These are phyloP conservation scores for Octodonta nipae DNA, from an alignment of 2,888 invertebrate species.

Conservation along the genomic window DNA sequence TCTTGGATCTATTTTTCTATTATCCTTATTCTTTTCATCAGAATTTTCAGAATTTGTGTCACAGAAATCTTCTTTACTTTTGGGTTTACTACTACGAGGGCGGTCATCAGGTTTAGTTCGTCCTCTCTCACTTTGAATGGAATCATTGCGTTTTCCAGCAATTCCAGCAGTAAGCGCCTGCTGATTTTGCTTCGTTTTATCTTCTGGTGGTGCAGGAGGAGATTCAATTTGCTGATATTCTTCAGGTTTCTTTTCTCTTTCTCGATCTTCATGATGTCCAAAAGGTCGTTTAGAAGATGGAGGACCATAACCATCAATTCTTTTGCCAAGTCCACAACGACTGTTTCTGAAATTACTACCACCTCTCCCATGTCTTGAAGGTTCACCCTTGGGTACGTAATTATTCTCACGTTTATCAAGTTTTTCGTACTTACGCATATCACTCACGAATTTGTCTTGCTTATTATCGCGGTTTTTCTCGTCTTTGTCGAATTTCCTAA, in stretches of 20 bases:
- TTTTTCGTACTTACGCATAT: slow-evolving; percentile 27
- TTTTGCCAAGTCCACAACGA: slow-evolving; percentile 41
- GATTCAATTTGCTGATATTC: slow-evolving; percentile 7
- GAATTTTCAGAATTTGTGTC: slow-evolving; percentile 77
- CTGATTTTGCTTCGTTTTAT: slow-evolving; percentile 54
- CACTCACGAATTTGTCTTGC: slow-evolving; percentile 18
- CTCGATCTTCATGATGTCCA: slow-evolving; percentile 34
- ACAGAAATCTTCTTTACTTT: slow-evolving; percentile 37
- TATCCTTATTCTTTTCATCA: slow-evolving; percentile 40
- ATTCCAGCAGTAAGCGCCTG: slow-evolving; percentile 56
- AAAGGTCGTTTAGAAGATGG: slow-evolving; percentile 69
- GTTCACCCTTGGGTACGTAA: slow-evolving; percentile 77
- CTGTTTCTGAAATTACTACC: slow-evolving; percentile 23
- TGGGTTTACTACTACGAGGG: slow-evolving; percentile 15
- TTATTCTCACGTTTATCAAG: slow-evolving; percentile 32
- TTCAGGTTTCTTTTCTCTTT: slow-evolving; percentile 24
- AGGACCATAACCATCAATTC: slow-evolving; percentile 67
- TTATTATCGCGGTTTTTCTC: slow-evolving; percentile 20
- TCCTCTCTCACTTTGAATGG: slow-evolving; percentile 23
- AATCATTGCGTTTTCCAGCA: slow-evolving; percentile 21
- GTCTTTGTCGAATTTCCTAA: slow-evolving; percentile 18
- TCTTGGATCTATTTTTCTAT: slow-evolving; percentile 15
- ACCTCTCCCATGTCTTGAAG: slow-evolving; percentile 73
- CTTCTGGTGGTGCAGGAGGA: slow-evolving; percentile 34
- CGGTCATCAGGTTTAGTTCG: slow-evolving; percentile 29